Percentiles rank a stretch among this genome's conserved stretches.
These are phyloP conservation scores for Ladona fulva DNA, from an alignment of 1,140 invertebrate genomes.

Conservation along the genomic window DNA sequence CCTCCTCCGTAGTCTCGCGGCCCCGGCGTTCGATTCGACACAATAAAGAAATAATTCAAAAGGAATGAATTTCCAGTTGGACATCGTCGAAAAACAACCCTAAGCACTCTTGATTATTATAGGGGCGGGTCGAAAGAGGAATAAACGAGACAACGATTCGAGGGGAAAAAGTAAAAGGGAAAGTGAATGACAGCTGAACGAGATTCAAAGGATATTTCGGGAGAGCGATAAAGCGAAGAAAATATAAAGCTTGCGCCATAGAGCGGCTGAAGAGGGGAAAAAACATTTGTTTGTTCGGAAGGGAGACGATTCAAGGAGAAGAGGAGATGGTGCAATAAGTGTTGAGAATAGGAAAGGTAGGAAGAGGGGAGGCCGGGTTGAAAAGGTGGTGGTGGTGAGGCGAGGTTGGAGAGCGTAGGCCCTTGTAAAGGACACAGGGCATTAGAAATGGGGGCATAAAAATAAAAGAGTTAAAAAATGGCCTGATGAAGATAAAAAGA, in stretches of 20 bases:
- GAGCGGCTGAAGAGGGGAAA: not conserved
- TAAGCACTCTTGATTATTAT: not conserved
- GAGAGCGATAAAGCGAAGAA: not conserved
- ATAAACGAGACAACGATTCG: not conserved
- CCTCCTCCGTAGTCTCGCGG: too few species aligned
- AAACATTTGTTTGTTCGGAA: not conserved
- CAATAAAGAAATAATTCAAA: too few species aligned
- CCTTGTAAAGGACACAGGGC: not conserved
- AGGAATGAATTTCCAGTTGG: too few species aligned
- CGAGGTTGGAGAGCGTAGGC: not conserved
- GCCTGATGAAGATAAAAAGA: not conserved
- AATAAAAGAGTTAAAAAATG: not conserved
- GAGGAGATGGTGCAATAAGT: too few species aligned
- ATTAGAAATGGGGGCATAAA: conserved; percentile 4
- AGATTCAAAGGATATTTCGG: not conserved
- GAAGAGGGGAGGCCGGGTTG: not conserved
- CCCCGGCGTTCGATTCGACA: too few species aligned
- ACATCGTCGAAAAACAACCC: not conserved
- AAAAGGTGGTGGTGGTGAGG: too few species aligned
- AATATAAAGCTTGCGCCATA: not conserved
- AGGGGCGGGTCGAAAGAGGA: not conserved
- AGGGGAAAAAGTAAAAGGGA: not conserved
- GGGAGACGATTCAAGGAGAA: not conserved
- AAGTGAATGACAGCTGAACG: not conserved
- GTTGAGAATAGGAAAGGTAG: not conserved